These are phyloP conservation scores for Diarsia rubi DNA, from an alignment of 2,888 invertebrate species.

Conservation along the genomic window DNA sequence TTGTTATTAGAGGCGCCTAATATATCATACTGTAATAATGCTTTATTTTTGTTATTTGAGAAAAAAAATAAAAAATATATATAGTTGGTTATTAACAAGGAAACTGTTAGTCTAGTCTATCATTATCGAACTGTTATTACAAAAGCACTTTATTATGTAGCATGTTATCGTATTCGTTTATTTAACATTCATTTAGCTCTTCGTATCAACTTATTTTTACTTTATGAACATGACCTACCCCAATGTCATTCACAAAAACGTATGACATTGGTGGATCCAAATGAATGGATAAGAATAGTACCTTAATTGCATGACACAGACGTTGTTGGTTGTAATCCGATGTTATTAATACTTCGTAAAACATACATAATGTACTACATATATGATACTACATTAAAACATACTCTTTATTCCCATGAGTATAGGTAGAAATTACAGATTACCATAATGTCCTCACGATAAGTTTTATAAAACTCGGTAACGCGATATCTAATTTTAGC, in stretches of 20 bases:
- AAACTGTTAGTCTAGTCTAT: too few relatives aligned
- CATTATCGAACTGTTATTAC: not conserved
- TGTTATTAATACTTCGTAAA: too few relatives aligned
- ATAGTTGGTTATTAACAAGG: too few relatives aligned
- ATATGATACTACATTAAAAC: not conserved
- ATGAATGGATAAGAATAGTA: not conserved
- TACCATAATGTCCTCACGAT: not conserved
- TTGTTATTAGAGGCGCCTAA: too few relatives aligned
- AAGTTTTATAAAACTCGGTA: not conserved
- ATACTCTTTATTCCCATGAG: not conserved
- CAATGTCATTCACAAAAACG: constrained; percentile 4
- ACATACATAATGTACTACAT: too few relatives aligned
- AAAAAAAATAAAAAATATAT: too few relatives aligned
- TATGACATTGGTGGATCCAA: not conserved
- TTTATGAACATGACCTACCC: constrained; percentile 10
- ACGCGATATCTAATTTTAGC: not conserved
- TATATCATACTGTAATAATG: not conserved
- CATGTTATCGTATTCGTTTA: not conserved
- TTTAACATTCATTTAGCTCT: constrained; percentile 10
- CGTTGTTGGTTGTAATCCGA: not conserved
- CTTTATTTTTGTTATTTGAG: not conserved
- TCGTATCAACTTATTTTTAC: not conserved
- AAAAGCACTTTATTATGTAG: not conserved
- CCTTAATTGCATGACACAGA: not conserved
- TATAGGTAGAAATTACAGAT: not conserved